Evolutionary conservation across 2,888 invertebrate genomes (phyloP).

Genomic region (Hedychridium roseum): DNA sequence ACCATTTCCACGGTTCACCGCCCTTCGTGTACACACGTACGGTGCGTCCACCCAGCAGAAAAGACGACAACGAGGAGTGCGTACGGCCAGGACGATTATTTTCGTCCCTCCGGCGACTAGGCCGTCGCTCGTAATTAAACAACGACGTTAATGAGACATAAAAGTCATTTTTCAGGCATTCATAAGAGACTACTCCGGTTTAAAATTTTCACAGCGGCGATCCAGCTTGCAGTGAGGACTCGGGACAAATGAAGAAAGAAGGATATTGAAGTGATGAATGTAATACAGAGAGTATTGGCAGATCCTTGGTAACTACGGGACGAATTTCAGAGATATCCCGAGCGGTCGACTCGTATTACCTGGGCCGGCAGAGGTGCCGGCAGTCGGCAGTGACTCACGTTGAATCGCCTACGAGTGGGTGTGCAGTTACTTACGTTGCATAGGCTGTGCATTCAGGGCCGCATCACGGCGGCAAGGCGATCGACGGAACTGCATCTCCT

Average conservation of each 20-base stretch:
- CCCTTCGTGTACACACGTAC: constrained; percentile 45
- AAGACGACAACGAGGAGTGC: no score
- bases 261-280: no score
- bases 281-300: no score
- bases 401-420: constrained; percentile 40
- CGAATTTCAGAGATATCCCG: constrained; percentile 13
- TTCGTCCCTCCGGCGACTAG: constrained; percentile 6
- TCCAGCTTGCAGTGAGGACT: no score
- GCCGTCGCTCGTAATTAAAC: no score
- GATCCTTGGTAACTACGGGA: no score
- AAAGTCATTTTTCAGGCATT: not conserved
- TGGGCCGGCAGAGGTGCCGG: constrained; percentile 17
- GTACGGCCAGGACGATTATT: constrained; percentile 40
- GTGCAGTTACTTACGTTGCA: constrained; percentile 33
- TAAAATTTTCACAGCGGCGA: no score
- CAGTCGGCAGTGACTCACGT: constrained; percentile 39
- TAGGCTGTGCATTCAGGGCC: constrained; percentile 16
- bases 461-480: no score
- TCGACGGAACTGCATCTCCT: no score
- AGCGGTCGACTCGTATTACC: constrained; percentile 24
- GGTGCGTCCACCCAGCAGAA: no score
- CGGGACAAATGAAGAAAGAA: no score
- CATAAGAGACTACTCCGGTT: no score
- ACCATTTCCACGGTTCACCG: constrained; percentile 62
- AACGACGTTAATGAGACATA: not conserved